Percentiles rank a stretch among this genome's conserved stretches.
phyloP scores from a whole-genome alignment of 1,140 invertebrate species.

The Batillaria attramentaria region DNA sequence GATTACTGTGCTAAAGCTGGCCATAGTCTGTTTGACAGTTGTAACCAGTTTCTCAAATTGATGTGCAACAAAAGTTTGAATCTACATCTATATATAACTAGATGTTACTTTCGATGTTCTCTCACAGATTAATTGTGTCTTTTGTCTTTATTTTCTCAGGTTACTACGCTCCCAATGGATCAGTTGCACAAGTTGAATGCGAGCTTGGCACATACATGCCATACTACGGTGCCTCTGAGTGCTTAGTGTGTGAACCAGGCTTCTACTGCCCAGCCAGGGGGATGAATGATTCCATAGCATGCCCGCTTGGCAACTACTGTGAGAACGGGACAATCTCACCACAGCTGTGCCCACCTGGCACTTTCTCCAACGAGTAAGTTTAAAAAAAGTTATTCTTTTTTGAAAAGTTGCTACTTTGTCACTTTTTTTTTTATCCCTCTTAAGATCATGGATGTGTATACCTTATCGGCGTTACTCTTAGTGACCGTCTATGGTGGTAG shows the following conservation, averaged over 20 bases:
- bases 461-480: too few species aligned
- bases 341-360: conserved; percentile 63
- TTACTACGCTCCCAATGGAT: conserved; percentile 63
- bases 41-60: too few species aligned
- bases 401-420: too few species aligned
- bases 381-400: neutral
- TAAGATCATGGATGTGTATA: too few species aligned
- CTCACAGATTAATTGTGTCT: too few species aligned
- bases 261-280: conserved; percentile 65
- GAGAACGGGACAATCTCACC: conserved; percentile 60
- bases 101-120: too few species aligned
- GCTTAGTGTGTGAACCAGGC: conserved; percentile 61
- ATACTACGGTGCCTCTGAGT: conserved; percentile 48
- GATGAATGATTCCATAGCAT: conserved; percentile 61
- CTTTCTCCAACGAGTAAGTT: conserved; percentile 61
- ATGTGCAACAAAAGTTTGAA: too few species aligned
- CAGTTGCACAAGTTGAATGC: conserved; percentile 60
- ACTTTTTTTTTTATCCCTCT: too few species aligned
- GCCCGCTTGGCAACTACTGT: conserved; percentile 66
- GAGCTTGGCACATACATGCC: conserved; percentile 61
- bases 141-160: conserved; percentile 48
- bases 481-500: too few species aligned
- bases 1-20: too few species aligned
- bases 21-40: too few species aligned
- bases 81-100: too few species aligned